phyloP scores from a whole-genome alignment of 2,888 invertebrate species.

The Uloborus plumipes region DNA sequence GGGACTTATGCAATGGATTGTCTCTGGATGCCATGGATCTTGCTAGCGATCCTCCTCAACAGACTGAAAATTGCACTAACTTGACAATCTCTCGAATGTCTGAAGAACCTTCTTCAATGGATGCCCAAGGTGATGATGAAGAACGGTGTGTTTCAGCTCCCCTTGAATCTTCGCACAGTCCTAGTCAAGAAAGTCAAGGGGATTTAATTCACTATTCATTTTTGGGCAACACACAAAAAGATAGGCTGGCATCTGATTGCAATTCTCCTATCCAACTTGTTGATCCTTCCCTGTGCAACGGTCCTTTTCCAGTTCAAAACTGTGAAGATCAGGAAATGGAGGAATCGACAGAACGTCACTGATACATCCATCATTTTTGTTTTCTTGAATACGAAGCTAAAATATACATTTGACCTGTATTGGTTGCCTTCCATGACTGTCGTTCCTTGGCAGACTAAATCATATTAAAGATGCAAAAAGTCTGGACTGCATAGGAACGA shows the following conservation, averaged over 20 bases:
- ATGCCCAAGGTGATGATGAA: conserved; percentile 12
- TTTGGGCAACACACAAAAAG: conserved; percentile 42
- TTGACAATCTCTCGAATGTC: conserved; percentile 17
- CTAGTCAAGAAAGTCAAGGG: conserved; percentile 41
- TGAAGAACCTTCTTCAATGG: conserved; percentile 29
- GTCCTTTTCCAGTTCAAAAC: conserved; percentile 16
- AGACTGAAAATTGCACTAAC: conserved; percentile 26
- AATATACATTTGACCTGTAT: no score
- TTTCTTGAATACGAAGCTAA: background rate
- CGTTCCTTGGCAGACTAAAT: no score
- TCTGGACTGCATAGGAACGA: no score
- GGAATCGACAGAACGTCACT: conserved; percentile 23
- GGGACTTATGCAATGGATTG: conserved; percentile 37
- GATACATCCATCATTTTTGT: conserved; percentile 21
- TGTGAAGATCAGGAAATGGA: conserved; percentile 26
- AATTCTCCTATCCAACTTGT: conserved; percentile 23
- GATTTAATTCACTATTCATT: conserved; percentile 27
- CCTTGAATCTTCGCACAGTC: conserved; percentile 26
- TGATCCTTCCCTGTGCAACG: conserved; percentile 21
- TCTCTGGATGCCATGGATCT: conserved; percentile 35
- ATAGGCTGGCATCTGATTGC: conserved; percentile 15
- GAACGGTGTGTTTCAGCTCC: conserved; percentile 31
- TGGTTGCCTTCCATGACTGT: no score
- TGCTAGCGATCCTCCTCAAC: conserved; percentile 5
- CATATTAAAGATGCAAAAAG: no score